A percentile compares a stretch with the other conserved stretches of the same genome.
Conservation (phyloP, 2,888 invertebrate genomes). For the Lithosia quadra region DNA sequence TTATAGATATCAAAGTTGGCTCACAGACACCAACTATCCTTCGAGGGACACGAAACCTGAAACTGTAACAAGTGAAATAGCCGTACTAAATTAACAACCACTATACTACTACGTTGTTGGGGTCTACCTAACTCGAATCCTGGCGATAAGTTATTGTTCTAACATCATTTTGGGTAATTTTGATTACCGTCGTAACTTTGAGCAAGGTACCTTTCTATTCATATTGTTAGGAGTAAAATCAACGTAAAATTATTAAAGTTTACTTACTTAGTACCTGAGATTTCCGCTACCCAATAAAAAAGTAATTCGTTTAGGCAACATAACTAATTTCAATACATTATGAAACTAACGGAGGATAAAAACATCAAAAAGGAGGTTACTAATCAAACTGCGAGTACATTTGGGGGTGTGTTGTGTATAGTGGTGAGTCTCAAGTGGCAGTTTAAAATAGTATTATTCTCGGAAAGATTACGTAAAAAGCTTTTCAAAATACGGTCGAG, state of each 20-base stretch:
- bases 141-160: constrained; percentile 18
- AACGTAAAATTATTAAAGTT: neutral
- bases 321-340: neutral
- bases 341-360: neutral
- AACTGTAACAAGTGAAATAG: constrained; percentile 33
- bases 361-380: neutral
- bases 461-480: neutral
- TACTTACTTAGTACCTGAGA: neutral
- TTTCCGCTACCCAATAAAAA: neutral
- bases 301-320: neutral
- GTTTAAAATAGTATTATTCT: neutral
- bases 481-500: neutral
- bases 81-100: constrained; percentile 27
- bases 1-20: constrained; percentile 17
- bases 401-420: neutral
- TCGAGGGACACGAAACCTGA: constrained; percentile 27
- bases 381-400: neutral
- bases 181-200: constrained; percentile 14
- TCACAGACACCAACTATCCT: constrained; percentile 25
- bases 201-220: constrained; percentile 3
- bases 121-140: constrained; percentile 19
- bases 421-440: neutral
- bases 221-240: neutral
- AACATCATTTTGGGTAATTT: constrained; percentile 20
- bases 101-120: constrained; percentile 10